These are phyloP conservation scores for Danaus melanippus DNA, from an alignment of 1,140 invertebrate genomes.

Conservation along the genomic window DNA sequence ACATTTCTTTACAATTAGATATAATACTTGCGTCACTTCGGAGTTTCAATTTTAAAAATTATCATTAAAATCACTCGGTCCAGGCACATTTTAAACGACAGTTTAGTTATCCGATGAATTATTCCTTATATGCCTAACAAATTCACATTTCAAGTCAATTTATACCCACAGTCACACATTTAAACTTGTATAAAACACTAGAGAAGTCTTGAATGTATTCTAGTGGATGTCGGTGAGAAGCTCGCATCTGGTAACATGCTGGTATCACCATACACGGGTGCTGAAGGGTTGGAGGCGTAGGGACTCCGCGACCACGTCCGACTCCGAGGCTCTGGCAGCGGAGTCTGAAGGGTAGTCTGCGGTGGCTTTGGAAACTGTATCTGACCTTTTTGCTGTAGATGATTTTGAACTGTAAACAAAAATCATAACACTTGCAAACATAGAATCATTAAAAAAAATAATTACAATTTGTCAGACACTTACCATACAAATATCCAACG, in stretches of 20 bases:
- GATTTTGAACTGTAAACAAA: conserved; percentile 40
- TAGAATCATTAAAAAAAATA: not conserved
- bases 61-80: no score
- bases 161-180: not conserved
- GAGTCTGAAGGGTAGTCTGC: conserved; percentile 28
- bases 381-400: conserved; percentile 33
- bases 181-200: conserved; percentile 18
- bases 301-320: conserved; percentile 53
- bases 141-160: not conserved
- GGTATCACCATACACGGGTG: conserved; percentile 54
- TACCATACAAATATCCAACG: conserved; percentile 44
- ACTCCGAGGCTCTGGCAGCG: conserved; percentile 13
- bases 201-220: conserved; percentile 40
- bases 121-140: no score
- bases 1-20: not conserved
- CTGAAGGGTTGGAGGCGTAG: conserved; percentile 33
- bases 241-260: conserved; percentile 44
- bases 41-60: not conserved
- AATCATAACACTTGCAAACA: not conserved
- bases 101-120: no score
- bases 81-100: no score
- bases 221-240: conserved; percentile 45
- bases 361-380: conserved; percentile 40
- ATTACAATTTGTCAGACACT: conserved; percentile 19
- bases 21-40: conserved; percentile 2